A percentile compares a stretch with the other conserved stretches of the same genome.
Evolutionary conservation across 2,888 invertebrate species (phyloP).

Genomic region (Antheraea assamensis): DNA sequence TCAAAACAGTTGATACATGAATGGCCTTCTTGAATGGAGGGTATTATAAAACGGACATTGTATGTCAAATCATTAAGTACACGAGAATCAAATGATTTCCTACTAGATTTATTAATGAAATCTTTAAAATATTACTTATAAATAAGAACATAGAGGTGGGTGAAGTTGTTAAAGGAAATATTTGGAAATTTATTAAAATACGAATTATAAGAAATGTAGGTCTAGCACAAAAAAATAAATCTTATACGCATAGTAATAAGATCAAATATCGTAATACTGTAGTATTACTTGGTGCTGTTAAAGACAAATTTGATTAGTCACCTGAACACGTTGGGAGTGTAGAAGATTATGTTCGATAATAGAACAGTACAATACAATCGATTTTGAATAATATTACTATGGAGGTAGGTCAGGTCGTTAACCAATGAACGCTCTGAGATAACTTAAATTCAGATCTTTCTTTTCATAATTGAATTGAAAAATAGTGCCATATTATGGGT

Average conservation of each 20-base stretch:
- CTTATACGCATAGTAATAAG: not conserved
- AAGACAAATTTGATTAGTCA: conserved; percentile 21
- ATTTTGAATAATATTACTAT: conserved; percentile 16
- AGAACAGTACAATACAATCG: conserved; percentile 19
- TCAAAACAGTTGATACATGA: conserved; percentile 47
- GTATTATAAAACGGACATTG: conserved; percentile 52
- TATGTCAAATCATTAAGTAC: not conserved
- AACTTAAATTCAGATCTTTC: not conserved
- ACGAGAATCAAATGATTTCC: not conserved
- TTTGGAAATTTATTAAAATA: not conserved
- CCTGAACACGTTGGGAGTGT: conserved; percentile 19
- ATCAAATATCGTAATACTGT: not conserved
- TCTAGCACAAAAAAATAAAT: not conserved
- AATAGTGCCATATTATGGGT: not conserved
- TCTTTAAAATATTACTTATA: not conserved
- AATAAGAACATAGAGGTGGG: not conserved
- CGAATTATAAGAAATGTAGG: not conserved
- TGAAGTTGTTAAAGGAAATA: not conserved
- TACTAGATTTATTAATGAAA: not conserved
- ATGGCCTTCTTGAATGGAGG: conserved; percentile 67
- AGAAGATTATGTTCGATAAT: conserved; percentile 23
- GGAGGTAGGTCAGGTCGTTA: conserved; percentile 44
- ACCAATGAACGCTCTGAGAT: not conserved
- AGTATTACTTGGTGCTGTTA: not conserved
- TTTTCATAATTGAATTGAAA: not conserved